Evolutionary conservation across 2,888 invertebrate genomes (phyloP), one percentile per base, ranked within the genome.

Genomic region (Marasmarcha lunaedactyla): DNA sequence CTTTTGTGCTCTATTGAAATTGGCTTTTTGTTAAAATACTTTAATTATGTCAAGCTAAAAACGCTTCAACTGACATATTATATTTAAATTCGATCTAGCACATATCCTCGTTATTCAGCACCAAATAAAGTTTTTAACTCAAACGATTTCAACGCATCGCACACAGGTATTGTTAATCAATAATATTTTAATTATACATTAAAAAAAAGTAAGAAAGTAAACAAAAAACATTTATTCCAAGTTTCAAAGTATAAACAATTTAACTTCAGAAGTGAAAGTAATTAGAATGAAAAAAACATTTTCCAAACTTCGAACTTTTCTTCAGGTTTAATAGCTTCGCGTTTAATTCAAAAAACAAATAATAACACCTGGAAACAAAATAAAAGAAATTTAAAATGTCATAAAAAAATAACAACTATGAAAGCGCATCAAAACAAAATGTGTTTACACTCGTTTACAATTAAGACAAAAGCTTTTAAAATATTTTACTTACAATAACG

Each of bases 401-500:
- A 42, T 39, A 15, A 37, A 42, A 42, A 42, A 40, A 36, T 25
- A 44, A 40, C 42, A 42, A 10, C 38, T 42, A 39, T 10, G 42
- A 42, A 44, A n/a, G n/a, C n/a, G n/a, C n/a, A n/a, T n/a, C n/a
- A n/a, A 39, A 25, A 44, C 20, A 44, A 40, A 38, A 40, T 39
- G 37, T 33, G 36, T 40, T 25, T 14, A 15, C 39, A 33, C 37
- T 2, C 13, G 51, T 34, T 44, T 43, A 45, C 33, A 35, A 34
- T 38, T 45, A 40, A 51, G 46, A 43, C 48, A 38, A 14, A 40
- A 47, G 45, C 46, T 41, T 38, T 45, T 42, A 34, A 13, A 13
- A 4, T 51, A 64, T 54, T 67, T 68, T 88, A 90, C 90, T 90
- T 85, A 90, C 90, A 88, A 89, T 89, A 86, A 88, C 85, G 81